These are phyloP conservation scores for Nemurella pictetii DNA, from an alignment of 2,888 invertebrate genomes.

Conservation along the genomic window DNA sequence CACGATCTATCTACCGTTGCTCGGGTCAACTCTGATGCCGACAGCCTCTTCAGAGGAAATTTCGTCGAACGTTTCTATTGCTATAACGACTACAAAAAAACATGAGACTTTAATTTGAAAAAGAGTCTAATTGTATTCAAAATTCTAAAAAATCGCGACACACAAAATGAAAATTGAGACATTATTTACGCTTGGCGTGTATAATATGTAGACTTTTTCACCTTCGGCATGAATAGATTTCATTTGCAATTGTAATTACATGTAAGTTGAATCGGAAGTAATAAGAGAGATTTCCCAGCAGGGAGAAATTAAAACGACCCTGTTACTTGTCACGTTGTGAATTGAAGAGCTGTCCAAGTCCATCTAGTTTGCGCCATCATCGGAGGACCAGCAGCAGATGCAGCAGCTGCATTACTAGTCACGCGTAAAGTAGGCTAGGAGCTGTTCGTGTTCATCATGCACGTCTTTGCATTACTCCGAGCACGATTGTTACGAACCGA, in stretches of 20 bases:
- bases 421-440: not conserved
- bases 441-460: not conserved
- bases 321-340: not conserved
- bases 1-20: not conserved
- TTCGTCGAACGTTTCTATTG: too few species aligned
- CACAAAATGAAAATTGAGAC: too few species aligned
- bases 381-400: too few species aligned
- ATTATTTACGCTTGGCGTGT: too few species aligned
- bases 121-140: too few species aligned
- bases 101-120: too few species aligned
- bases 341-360: not conserved
- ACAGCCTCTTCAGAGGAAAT: too few species aligned
- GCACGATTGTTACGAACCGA: not conserved
- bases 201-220: not conserved
- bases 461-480: not conserved
- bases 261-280: not conserved
- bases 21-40: not conserved
- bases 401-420: too few species aligned
- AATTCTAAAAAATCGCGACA: too few species aligned
- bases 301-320: not conserved
- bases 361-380: not conserved
- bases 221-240: not conserved
- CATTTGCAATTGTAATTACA: not conserved
- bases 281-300: not conserved
- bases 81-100: too few species aligned